Conservation (phyloP, 2,888 invertebrate species). For the Tromatobia lineatoria region DNA sequence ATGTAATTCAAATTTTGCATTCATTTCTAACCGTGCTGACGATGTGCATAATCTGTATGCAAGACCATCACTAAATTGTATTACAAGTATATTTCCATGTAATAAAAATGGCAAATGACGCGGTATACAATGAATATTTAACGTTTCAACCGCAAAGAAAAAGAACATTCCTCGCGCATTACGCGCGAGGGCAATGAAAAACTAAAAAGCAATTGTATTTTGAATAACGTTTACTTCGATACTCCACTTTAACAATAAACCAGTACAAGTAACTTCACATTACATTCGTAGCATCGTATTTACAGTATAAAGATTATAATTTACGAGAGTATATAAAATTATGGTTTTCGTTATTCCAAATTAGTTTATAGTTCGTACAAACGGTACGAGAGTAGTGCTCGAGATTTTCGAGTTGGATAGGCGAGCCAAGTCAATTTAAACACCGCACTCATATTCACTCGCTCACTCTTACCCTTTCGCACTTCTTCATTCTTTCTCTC, state of each 20-base stretch:
- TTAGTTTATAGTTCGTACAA: conserved; percentile 65
- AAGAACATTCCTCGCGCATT: background rate
- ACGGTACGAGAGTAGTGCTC: conserved; percentile 65
- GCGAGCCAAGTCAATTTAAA: conserved; percentile 31
- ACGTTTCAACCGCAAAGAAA: background rate
- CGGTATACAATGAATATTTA: background rate
- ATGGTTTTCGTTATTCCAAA: conserved; percentile 64
- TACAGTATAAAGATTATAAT: conserved; percentile 75
- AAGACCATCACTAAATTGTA: background rate
- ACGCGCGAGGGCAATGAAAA: background rate
- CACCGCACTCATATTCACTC: background rate
- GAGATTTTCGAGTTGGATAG: conserved; percentile 37
- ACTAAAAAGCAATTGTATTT: conserved; percentile 58
- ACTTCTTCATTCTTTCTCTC: background rate
- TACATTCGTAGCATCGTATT: conserved; percentile 72
- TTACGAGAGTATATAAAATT: conserved; percentile 77
- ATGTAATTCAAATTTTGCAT: background rate
- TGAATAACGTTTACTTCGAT: conserved; percentile 74
- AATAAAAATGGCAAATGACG: background rate
- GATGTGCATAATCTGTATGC: background rate
- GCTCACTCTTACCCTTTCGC: background rate
- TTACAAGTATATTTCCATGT: background rate
- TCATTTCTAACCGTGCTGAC: background rate
- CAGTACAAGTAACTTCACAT: conserved; percentile 73
- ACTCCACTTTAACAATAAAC: conserved; percentile 74